Conservation (phyloP, 2,888 invertebrate genomes). For the Mamestra brassicae region DNA sequence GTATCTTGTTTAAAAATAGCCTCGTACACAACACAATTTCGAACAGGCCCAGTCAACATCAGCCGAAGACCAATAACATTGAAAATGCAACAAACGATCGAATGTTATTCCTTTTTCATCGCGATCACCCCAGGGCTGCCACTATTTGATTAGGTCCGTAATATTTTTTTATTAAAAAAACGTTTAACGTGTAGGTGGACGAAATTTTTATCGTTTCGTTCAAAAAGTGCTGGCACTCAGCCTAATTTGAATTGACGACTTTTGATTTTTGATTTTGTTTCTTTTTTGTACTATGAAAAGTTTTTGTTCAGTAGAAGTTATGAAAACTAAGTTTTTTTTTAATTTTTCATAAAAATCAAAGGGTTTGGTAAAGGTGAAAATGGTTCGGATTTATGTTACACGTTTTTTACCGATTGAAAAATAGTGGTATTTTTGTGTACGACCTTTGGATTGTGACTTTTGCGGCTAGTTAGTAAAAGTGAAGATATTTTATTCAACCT, state of each 20-base stretch:
- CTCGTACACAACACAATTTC: conserved; percentile 10
- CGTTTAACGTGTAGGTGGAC: background rate
- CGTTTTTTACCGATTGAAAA: too few species aligned
- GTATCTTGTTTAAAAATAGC: conserved; percentile 35
- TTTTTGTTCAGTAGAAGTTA: background rate
- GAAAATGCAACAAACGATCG: conserved; percentile 77
- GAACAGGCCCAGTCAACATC: conserved; percentile 43
- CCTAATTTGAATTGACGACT: too few species aligned
- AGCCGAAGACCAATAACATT: conserved; percentile 71
- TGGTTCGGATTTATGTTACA: background rate
- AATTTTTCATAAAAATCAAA: background rate
- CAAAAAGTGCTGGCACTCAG: too few species aligned
- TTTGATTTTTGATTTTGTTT: too few species aligned
- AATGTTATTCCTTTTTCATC: conserved; percentile 73
- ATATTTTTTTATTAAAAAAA: conserved; percentile 16
- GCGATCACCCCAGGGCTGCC: conserved; percentile 69
- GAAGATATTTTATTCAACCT: too few species aligned
- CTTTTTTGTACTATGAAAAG: background rate
- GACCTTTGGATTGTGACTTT: too few species aligned
- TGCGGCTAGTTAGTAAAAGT: too few species aligned
- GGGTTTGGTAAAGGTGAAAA: background rate
- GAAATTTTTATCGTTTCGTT: background rate
- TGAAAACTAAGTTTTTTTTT: background rate
- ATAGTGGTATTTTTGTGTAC: background rate
- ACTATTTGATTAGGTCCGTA: conserved; percentile 34